A percentile compares a stretch with the other conserved stretches of the same genome.
Evolutionary conservation across 2,113 vertebrate species (phyloP).

Genomic region (Erinaceus europaeus): DNA sequence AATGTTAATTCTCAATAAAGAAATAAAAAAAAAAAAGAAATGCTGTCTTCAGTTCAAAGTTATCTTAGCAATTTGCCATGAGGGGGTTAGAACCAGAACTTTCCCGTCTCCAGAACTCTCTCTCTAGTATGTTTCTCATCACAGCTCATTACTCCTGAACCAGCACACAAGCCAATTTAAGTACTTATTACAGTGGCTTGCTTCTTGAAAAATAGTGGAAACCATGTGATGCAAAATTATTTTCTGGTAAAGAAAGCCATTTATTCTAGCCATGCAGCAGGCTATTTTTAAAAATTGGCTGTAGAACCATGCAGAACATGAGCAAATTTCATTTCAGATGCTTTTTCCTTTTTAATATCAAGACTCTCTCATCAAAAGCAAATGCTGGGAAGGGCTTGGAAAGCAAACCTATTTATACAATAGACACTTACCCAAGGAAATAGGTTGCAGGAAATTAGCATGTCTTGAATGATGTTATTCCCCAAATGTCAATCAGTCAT

Average conservation of each 20-base stretch:
- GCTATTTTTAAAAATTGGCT: background rate
- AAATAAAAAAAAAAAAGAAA: too few species aligned
- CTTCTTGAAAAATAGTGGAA: slow-evolving; percentile 20
- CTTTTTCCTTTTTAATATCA: slow-evolving; percentile 49
- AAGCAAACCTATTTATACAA: slow-evolving; percentile 60
- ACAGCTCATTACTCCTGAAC: background rate
- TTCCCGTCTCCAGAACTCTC: background rate
- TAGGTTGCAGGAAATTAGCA: slow-evolving; percentile 54
- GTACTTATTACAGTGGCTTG: background rate
- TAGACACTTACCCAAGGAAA: slow-evolving; percentile 55
- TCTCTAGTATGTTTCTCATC: background rate
- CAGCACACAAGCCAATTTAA: background rate
- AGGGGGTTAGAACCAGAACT: background rate
- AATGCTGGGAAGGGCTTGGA: slow-evolving; percentile 57
- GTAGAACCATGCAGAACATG: background rate
- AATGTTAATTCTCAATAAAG: too few species aligned
- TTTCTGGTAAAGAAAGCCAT: slow-evolving; percentile 42
- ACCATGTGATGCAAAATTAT: background rate
- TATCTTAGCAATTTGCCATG: background rate
- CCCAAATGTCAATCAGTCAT: slow-evolving; percentile 72
- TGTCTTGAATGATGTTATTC: slow-evolving; percentile 70
- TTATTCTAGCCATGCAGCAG: slow-evolving; percentile 14
- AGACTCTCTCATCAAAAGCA: slow-evolving; percentile 38
- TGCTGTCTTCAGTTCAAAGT: background rate
- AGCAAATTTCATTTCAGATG: slow-evolving; percentile 60